Percentiles rank a stretch among this genome's conserved stretches.
These are phyloP conservation scores for Silurus lanzhouensis DNA, from an alignment of 2,797 vertebrate species.

Conservation along the genomic window DNA sequence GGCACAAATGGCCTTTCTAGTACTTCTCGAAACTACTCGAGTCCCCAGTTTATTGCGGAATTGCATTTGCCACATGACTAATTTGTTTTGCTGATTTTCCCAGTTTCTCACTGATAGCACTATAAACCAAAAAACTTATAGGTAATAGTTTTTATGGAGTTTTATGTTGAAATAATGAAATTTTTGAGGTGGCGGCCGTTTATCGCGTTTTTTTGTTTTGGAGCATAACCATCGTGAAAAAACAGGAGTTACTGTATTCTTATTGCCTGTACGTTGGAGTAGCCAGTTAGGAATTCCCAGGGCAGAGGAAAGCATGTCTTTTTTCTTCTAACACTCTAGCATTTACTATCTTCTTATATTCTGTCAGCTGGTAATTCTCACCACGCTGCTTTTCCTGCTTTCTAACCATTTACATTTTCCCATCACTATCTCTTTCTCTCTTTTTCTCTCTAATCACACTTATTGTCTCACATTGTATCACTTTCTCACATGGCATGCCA, in stretches of 20 bases:
- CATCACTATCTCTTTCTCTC: not conserved
- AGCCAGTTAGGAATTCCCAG: not conserved
- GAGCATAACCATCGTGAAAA: no score
- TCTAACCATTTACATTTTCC: slow-evolving; percentile 17
- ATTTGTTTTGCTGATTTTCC: no score
- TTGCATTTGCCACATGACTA: no score
- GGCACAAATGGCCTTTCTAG: not conserved
- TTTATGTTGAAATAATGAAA: no score
- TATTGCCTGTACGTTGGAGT: not conserved
- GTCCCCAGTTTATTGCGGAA: no score
- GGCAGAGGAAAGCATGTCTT: slow-evolving; percentile 1
- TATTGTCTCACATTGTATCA: slow-evolving; percentile 30
- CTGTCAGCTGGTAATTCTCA: slow-evolving; percentile 37
- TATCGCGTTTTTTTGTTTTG: no score
- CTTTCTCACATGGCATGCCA: slow-evolving; percentile 33
- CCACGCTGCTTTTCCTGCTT: slow-evolving; percentile 9
- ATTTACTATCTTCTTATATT: slow-evolving; percentile 43
- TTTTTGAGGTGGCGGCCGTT: no score
- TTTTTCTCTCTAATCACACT: slow-evolving; percentile 27
- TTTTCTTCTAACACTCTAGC: slow-evolving; percentile 25
- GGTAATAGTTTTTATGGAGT: no score
- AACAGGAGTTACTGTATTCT: no score
- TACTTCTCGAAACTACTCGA: not conserved
- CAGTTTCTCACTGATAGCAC: no score
- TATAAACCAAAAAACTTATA: no score